Base-by-base conservation (phyloP, 92 coral and sea anemone genomes). In the Zoanthus sansibaricus region DNA sequence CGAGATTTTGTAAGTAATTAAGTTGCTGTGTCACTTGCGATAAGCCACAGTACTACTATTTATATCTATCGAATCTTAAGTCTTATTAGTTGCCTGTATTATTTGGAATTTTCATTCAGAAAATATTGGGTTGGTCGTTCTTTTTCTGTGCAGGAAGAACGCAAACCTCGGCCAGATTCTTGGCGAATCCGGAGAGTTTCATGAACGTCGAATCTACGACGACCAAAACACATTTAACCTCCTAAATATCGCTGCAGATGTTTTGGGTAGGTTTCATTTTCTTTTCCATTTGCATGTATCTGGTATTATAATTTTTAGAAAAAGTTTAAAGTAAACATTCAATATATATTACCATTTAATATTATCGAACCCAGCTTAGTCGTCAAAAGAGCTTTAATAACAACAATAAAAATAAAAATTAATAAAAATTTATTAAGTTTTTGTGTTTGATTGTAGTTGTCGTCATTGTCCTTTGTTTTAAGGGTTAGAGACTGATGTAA, bases 151-250 rank as follows among this genome's bases (percentile, higher is more conserved):
- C 86, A 97, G 99, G 76, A 93, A 92, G 68, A 93, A 88, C 75
- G 99, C 98, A 16, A 92, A 95, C 75, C 61, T 97, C 54, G 93
- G 92, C 69, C 85, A 80, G 9, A 62, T 80, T 48, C 95, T 92
- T 7, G 98, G 98, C 67, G 98, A 97, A 56, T 72, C 94, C 45
- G 87, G 92, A 48, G 96, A 90, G 76, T 97, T 97, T 87, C 95
- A 88, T 76, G 98, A 97, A 88, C 91, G 99, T 78, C 90, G 99
- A 76, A 95, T 97, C 70, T 97, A 97, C 47, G 98, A 97, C 76
- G 99, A 97, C 68, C 97, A 97, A 89, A 94, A 95, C 79, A 95
- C 98, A 25, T 88, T 92, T 73, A 95, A 93, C 71, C 75, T 97
- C 71, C 86, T 97, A 33, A 92, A 91, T 90, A 91, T 95, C 9